Conservation (phyloP, 2,113 vertebrate genomes). For the Petaurus breviceps region DNA sequence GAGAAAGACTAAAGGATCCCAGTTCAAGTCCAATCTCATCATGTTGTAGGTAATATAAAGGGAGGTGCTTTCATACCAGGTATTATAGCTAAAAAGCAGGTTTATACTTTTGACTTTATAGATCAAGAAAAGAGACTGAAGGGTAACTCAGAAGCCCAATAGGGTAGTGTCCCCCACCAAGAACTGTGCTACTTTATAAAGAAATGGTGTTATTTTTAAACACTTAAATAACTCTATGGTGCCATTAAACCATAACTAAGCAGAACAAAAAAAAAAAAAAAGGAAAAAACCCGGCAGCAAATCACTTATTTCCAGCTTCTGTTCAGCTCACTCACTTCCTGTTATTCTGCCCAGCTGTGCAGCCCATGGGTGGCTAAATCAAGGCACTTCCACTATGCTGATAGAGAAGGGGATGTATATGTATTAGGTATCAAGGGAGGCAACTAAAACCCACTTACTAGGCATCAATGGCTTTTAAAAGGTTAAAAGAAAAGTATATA, state of each 20-base stretch:
- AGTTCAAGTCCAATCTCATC: background rate
- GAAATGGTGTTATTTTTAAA: background rate
- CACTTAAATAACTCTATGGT: background rate
- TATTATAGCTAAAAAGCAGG: background rate
- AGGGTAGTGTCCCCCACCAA: background rate
- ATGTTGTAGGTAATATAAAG: background rate
- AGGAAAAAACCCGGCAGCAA: constrained; percentile 72
- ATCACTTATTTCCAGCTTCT: constrained; percentile 82
- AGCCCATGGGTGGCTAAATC: background rate
- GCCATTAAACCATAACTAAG: background rate
- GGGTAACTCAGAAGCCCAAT: background rate
- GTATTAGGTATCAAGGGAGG: constrained; percentile 20
- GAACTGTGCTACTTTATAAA: background rate
- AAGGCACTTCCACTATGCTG: background rate
- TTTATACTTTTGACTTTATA: background rate
- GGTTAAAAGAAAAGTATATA: constrained; percentile 16
- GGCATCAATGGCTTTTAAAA: background rate
- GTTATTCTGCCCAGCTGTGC: constrained; percentile 81
- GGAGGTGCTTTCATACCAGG: background rate
- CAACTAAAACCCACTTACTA: constrained; percentile 3
- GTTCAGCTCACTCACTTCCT: constrained; percentile 81
- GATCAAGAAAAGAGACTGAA: too few species aligned
- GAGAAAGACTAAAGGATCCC: background rate
- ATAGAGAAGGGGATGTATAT: background rate
- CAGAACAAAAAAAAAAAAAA: constrained; percentile 29